Evolutionary conservation across 1,140 invertebrate genomes (phyloP).

Genomic region (Cydia pomonella): DNA sequence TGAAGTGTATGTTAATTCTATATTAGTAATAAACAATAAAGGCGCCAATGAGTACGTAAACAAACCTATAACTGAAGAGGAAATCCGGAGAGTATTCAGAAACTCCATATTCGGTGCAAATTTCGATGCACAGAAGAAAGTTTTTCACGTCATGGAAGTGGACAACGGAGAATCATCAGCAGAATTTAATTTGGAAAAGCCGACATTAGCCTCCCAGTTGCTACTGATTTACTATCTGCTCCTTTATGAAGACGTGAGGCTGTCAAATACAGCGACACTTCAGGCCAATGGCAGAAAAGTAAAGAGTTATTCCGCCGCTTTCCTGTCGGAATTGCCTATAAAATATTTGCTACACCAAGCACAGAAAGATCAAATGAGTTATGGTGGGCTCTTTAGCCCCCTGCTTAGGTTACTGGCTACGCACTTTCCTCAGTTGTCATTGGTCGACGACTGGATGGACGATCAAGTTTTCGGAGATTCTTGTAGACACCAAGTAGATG

Average conservation of each 20-base stretch:
- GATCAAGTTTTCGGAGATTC: constrained; percentile 82
- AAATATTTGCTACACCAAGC: constrained; percentile 97
- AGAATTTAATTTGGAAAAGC: constrained; percentile 83
- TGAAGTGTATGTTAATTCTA: constrained; percentile 97
- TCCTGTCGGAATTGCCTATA: constrained; percentile 95
- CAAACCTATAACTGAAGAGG: constrained; percentile 94
- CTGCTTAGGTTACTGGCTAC: constrained; percentile 92
- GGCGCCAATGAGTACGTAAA: constrained; percentile 88
- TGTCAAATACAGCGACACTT: constrained; percentile 89
- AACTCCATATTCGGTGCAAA: constrained; percentile 87
- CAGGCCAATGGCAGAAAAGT: constrained; percentile 87
- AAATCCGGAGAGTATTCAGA: constrained; percentile 93
- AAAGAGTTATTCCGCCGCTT: constrained; percentile 93
- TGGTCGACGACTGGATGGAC: constrained; percentile 97
- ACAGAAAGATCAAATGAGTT: constrained; percentile 94
- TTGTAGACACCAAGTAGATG: constrained; percentile 65
- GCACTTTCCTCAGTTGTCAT: constrained; percentile 96
- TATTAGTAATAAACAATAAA: constrained; percentile 90
- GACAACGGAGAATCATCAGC: constrained; percentile 79
- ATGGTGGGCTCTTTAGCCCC: constrained; percentile 92
- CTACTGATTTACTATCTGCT: constrained; percentile 95
- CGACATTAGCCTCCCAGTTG: constrained; percentile 92
- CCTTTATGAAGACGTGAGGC: constrained; percentile 94
- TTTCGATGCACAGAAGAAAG: constrained; percentile 82
- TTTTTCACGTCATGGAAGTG: constrained; percentile 70